phyloP scores from a whole-genome alignment of 2,888 invertebrate species.

The Epinotia ramella region DNA sequence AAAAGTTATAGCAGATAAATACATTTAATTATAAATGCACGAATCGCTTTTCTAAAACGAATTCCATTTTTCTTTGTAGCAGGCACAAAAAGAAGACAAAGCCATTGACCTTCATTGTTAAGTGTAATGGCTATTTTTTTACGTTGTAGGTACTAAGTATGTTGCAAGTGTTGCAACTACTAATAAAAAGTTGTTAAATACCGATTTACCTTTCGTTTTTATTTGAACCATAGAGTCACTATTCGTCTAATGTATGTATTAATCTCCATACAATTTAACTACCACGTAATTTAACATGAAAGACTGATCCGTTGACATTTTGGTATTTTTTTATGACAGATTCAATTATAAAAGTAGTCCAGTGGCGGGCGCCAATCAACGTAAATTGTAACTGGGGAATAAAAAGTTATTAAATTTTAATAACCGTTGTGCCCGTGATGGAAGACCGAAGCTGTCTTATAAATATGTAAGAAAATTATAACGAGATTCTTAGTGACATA shows the following conservation, averaged over 20 bases:
- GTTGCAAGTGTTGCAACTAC: no score
- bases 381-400: slow-evolving; percentile 10
- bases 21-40: no score
- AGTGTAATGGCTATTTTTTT: no score
- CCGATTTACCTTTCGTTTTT: slow-evolving; percentile 7
- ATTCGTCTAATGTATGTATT: not conserved
- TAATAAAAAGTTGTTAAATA: not conserved
- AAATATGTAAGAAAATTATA: slow-evolving; percentile 11
- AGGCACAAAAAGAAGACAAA: no score
- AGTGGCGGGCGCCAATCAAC: slow-evolving; percentile 5
- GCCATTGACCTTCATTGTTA: no score
- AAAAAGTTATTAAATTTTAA: slow-evolving; percentile 19
- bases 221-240: slow-evolving; percentile 25
- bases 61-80: no score
- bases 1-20: no score
- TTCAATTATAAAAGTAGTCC: slow-evolving; percentile 46
- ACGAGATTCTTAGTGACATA: no score
- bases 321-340: slow-evolving; percentile 47
- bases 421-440: slow-evolving; percentile 12
- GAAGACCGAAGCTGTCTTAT: slow-evolving; percentile 3
- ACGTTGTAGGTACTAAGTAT: no score
- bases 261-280: slow-evolving; percentile 49
- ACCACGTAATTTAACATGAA: slow-evolving; percentile 39
- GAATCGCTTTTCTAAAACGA: no score
- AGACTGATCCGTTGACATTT: slow-evolving; percentile 50